Evolutionary conservation across 2,888 invertebrate genomes (phyloP), one percentile per base, ranked within the genome.

Genomic region (Ectemnius lituratus): DNA sequence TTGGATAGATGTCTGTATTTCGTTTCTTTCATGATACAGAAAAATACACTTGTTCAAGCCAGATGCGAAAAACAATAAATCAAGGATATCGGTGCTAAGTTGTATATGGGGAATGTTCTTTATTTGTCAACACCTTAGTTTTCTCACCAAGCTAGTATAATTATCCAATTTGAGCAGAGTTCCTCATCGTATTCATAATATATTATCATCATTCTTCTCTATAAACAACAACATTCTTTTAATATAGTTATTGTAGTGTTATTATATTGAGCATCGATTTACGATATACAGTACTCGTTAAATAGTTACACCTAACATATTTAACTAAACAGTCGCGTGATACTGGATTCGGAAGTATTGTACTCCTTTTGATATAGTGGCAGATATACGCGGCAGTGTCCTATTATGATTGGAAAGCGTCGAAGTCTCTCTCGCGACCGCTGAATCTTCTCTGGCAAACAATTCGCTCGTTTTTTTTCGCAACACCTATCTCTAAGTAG

Each of bases 211-310:
- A 52, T 67, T 70, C 64, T 69, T 80, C 84, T 84, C 87, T 88
- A 88, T 88, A 86, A 88, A 88, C 86, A 88, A 87, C 87, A 87
- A 86, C 84, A 83, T 85, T 82, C 79, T 82, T 80, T 85, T 80
- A 83, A 87, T 85, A 85, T 88, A 85, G 80, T 85, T 85, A 84
- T 84, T 84, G 80, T 88, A 83, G 84, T 86, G 83, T 85, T 85
- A 85, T 84, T 88, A 87, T 86, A 86, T 88, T 89, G 89, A 89
- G 89, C 88, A 88, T 88, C 84, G 84, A 86, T 83, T 82, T 73
- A 77, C 71, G 81, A 83, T 80, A 82, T 78, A 82, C 82, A 75
- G 57, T 73, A 72, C 79, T 82, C 70, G 78, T 78, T 78, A 82
- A 73, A 79, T 85, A 83, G 75, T 69, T 85, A 80, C 83, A 84